Evolutionary conservation across 2,113 vertebrate species (phyloP).

Genomic region (Alosa alosa): DNA sequence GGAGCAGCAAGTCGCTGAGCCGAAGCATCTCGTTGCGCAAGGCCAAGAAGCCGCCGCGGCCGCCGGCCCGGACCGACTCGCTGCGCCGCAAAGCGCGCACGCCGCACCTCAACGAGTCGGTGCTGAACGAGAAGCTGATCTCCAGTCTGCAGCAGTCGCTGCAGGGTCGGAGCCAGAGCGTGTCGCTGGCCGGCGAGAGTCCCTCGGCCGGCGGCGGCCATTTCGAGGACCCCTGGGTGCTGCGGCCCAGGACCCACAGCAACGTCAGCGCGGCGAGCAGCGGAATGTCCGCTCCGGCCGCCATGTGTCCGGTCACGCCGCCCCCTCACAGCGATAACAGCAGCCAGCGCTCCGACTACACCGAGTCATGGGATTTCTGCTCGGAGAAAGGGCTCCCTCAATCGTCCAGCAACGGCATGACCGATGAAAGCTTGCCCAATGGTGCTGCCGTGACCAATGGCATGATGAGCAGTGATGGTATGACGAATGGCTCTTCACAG

Average conservation of each 20-base stretch:
- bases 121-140: constrained; percentile 77
- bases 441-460: constrained; percentile 6
- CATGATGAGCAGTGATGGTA: background rate
- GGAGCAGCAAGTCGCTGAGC: constrained; percentile 69
- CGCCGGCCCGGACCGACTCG: constrained; percentile 85
- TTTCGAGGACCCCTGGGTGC: constrained; percentile 86
- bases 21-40: constrained; percentile 88
- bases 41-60: constrained; percentile 84
- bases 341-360: constrained; percentile 76
- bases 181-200: constrained; percentile 68
- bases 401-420: background rate
- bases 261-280: constrained; percentile 73
- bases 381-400: constrained; percentile 57
- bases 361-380: constrained; percentile 79
- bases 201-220: constrained; percentile 71
- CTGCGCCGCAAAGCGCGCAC: constrained; percentile 69
- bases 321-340: constrained; percentile 77
- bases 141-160: constrained; percentile 76
- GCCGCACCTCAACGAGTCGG: constrained; percentile 66
- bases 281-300: constrained; percentile 70
- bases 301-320: constrained; percentile 73
- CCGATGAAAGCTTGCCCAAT: background rate
- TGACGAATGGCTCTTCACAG: constrained; percentile 45
- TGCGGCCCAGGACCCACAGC: constrained; percentile 75
- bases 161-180: constrained; percentile 60